Evolutionary conservation across 2,888 invertebrate species (phyloP), one percentile per base, ranked within the genome.

Genomic region (Epinotia bilunana): DNA sequence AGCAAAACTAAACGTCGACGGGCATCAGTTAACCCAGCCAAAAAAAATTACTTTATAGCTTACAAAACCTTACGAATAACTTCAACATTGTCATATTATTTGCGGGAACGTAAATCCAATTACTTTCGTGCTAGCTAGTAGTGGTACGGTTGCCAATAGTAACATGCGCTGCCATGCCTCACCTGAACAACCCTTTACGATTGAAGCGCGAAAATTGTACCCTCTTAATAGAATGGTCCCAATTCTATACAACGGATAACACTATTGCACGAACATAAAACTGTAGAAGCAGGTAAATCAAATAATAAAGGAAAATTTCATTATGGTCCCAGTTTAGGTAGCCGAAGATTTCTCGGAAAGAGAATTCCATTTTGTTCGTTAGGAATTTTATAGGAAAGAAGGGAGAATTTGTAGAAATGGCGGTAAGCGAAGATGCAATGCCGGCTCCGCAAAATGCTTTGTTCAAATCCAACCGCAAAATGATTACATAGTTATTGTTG

Each of bases 241-340:
- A 79, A 80, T 79, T 78, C 81, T 75, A 73, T 82, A 82, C 81
- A 82, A 82, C 79, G 85, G 87, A 87, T 88, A 88, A 86, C 88
- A 87, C 89, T 88, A 89, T 91, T 89, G 87, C 87, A 87, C 79
- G 82, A 84, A 86, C 83, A 89, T 90, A 90, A 91, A 91, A 90
- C 88, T 87, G 86, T 87, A 87, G 87, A 88, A 88, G 83, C 86
- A 87, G 87, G 87, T 89, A 92, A 92, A 92, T 92, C 91, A 90
- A 92, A 92, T 93, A 92, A 92, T 88, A 92, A 88, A 89, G 90
- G 92, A 88, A 90, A 91, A 93, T 92, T 89, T 83, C 84, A 88
- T 93, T 91, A 93, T 87, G 79, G 86, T 83, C 85, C 88, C 87
- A 81, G 87, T 87, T 86, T 88, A 86, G 84, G 88, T 88, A 87